These are phyloP conservation scores for Sinonovacula constricta DNA, from an alignment of 1,140 invertebrate species.

Conservation along the genomic window DNA sequence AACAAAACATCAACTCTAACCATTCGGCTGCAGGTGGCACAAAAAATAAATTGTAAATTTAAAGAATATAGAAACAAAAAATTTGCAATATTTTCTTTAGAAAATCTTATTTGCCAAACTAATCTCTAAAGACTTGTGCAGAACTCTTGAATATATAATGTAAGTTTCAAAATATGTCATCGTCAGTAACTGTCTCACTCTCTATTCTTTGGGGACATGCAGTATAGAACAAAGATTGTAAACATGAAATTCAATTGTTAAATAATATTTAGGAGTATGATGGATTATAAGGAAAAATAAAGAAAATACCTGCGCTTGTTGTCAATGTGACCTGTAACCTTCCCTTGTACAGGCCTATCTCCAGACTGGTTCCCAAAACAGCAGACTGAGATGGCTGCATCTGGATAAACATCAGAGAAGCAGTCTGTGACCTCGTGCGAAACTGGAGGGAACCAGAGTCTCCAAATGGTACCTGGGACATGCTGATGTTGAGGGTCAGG, in stretches of 20 bases:
- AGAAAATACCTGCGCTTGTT: neutral
- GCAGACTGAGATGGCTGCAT: conserved; percentile 20
- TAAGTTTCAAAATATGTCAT: too few relatives aligned
- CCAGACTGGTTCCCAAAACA: conserved; percentile 18
- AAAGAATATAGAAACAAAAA: neutral
- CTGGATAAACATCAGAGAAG: conserved; percentile 60
- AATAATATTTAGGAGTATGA: too few relatives aligned
- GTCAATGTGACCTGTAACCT: conserved; percentile 16
- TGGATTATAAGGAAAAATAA: too few relatives aligned
- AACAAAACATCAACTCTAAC: too few relatives aligned
- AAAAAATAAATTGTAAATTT: too few relatives aligned
- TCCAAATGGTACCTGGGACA: conserved; percentile 62
- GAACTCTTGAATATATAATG: neutral
- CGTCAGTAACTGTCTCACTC: too few relatives aligned
- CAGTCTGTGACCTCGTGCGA: conserved; percentile 58
- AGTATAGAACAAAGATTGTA: too few relatives aligned
- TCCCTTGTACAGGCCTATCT: conserved; percentile 34
- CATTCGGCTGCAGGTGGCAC: too few relatives aligned
- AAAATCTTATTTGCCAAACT: neutral
- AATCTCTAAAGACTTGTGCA: neutral
- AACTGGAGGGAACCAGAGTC: conserved; percentile 59
- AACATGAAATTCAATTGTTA: too few relatives aligned
- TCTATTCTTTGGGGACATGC: too few relatives aligned
- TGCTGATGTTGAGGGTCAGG: conserved; percentile 57
- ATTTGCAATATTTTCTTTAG: neutral